phyloP scores from a whole-genome alignment of 2,888 invertebrate species.

The Prenolepis imparis region DNA sequence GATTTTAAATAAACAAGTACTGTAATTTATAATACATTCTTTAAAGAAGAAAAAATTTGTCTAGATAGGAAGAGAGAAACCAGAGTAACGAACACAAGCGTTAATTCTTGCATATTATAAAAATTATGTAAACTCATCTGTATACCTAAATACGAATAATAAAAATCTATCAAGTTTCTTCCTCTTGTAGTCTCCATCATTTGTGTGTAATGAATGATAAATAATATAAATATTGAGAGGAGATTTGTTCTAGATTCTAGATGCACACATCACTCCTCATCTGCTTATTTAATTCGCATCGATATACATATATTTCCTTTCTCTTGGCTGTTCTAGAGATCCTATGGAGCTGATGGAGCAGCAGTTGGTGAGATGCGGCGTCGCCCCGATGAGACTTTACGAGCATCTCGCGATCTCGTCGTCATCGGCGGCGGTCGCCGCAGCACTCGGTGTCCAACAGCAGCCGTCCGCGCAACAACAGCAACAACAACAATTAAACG shows the following conservation, averaged over 20 bases:
- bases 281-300: too few species aligned
- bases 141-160: not conserved
- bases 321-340: slow-evolving; percentile 78
- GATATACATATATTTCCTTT: not conserved
- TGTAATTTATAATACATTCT: not conserved
- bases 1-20: not conserved
- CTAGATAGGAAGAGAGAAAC: not conserved
- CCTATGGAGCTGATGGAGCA: slow-evolving; percentile 86
- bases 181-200: not conserved
- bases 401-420: slow-evolving; percentile 83
- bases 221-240: not conserved
- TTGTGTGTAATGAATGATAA: not conserved
- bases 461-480: slow-evolving; percentile 74
- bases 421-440: slow-evolving; percentile 75
- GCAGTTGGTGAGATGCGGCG: slow-evolving; percentile 84
- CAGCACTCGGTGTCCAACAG: slow-evolving; percentile 72
- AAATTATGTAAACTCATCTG: not conserved
- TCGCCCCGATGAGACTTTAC: slow-evolving; percentile 84
- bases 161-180: not conserved
- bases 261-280: not conserved
- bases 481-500: slow-evolving; percentile 68
- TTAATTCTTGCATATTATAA: not conserved
- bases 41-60: not conserved
- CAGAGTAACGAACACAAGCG: too few species aligned
- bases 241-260: not conserved